phyloP scores from a whole-genome alignment of 1,140 invertebrate species.

The Mya arenaria region DNA sequence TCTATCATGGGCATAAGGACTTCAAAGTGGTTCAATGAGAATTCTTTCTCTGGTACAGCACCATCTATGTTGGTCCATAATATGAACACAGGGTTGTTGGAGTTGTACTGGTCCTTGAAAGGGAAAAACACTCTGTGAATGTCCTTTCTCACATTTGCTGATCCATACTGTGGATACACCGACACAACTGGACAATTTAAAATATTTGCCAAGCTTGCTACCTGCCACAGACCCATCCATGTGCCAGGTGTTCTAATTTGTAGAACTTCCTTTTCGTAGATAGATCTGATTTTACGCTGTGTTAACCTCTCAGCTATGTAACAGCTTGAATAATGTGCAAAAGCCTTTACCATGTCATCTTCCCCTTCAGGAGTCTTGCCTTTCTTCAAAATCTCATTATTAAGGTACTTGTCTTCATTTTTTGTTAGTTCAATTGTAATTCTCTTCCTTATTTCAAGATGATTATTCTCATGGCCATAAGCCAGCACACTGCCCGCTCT shows the following conservation, averaged over 20 bases:
- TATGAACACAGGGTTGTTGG: not conserved
- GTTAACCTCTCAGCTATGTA: constrained; percentile 12
- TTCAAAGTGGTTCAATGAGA: constrained; percentile 13
- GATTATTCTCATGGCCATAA: constrained; percentile 16
- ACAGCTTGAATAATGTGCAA: constrained; percentile 7
- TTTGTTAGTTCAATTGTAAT: constrained; percentile 2
- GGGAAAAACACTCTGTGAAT: constrained; percentile 5
- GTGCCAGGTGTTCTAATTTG: not conserved
- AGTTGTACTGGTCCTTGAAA: not conserved
- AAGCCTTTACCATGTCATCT: not conserved
- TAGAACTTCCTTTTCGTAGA: constrained; percentile 14
- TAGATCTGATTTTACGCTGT: not conserved
- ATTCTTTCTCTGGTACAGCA: not conserved
- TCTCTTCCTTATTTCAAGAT: constrained; percentile 2
- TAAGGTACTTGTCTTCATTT: constrained; percentile 13
- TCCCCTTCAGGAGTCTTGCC: not conserved
- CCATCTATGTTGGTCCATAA: constrained; percentile 27
- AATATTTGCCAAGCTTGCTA: constrained; percentile 11
- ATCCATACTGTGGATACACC: not conserved
- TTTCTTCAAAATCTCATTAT: constrained; percentile 2
- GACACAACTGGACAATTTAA: constrained; percentile 7
- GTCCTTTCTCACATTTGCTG: constrained; percentile 3
- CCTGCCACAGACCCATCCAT: constrained; percentile 18
- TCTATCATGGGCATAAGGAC: constrained; percentile 20
- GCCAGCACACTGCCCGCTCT: constrained; percentile 15